Conservation (phyloP, 35 echinoderm and acorn worm genomes). For the Ptychodera flava region DNA sequence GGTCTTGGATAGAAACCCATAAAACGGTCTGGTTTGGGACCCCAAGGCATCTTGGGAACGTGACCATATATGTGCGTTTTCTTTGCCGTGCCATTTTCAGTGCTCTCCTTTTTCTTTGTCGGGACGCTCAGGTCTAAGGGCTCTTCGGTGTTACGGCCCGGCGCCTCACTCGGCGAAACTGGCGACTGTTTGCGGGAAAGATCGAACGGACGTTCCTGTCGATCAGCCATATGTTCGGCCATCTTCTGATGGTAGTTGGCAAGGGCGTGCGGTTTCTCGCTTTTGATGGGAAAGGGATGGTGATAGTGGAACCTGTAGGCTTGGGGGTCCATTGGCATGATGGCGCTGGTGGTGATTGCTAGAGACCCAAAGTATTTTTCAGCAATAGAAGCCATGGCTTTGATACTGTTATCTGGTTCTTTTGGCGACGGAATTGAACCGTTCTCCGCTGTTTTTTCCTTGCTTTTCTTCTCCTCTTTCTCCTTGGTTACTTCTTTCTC, state of each 20-base stretch:
- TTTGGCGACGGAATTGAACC: slow-evolving; percentile 6
- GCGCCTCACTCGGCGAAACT: background rate
- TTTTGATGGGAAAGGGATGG: background rate
- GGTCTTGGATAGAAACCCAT: slow-evolving; percentile 14
- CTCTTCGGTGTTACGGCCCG: background rate
- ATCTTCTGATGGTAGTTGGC: background rate
- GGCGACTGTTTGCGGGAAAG: slow-evolving; percentile 25
- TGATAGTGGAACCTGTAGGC: background rate
- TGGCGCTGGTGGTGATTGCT: background rate
- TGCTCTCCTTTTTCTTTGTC: slow-evolving; percentile 7
- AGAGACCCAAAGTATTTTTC: slow-evolving; percentile 60
- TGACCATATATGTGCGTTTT: slow-evolving; percentile 20
- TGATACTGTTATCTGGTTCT: slow-evolving; percentile 46
- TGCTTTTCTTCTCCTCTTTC: slow-evolving; percentile 8
- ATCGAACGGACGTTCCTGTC: slow-evolving; percentile 53
- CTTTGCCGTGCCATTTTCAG: background rate
- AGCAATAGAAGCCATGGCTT: slow-evolving; percentile 67
- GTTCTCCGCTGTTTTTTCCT: slow-evolving; percentile 2
- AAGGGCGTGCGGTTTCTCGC: slow-evolving; percentile 1
- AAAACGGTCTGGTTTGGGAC: background rate
- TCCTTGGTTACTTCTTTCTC: too few species aligned
- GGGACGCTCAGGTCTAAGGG: slow-evolving; percentile 8
- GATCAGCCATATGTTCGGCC: background rate
- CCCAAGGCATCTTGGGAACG: background rate
- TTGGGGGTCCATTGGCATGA: slow-evolving; percentile 6